phyloP scores from a whole-genome alignment of 1,140 invertebrate genomes.

The Megalonaias nervosa region DNA sequence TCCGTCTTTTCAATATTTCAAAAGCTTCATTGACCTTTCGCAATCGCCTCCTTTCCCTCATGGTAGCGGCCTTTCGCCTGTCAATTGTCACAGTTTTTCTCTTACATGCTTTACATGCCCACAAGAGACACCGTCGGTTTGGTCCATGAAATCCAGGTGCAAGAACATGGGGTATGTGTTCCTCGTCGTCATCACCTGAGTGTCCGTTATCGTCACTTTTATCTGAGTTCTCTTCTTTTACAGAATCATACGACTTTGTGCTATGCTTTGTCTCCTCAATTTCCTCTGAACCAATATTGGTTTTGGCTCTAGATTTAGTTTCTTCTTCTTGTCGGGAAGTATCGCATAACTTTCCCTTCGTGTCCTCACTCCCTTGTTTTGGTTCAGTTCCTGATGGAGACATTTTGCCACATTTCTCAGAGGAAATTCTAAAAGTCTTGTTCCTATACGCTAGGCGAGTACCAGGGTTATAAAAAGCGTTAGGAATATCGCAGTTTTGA shows the following conservation, averaged over 20 bases:
- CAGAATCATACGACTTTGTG: constrained; percentile 30
- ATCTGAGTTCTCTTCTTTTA: constrained; percentile 43
- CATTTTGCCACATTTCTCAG: constrained; percentile 1
- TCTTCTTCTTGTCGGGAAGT: constrained; percentile 2
- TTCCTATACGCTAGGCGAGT: constrained; percentile 14
- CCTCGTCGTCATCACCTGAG: constrained; percentile 56
- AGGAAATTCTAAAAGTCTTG: neutral
- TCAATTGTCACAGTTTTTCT: constrained; percentile 95
- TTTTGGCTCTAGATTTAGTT: constrained; percentile 16
- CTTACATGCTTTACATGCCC: constrained; percentile 98
- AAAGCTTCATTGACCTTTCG: constrained; percentile 99
- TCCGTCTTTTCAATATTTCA: constrained; percentile 92
- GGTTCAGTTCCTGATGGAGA: neutral
- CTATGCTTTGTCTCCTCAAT: constrained; percentile 34
- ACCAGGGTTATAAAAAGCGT: constrained; percentile 14
- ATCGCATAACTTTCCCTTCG: neutral
- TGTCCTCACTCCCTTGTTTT: constrained; percentile 22
- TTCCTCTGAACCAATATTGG: constrained; percentile 13
- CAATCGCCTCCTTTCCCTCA: constrained; percentile 91
- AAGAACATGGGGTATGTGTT: constrained; percentile 70
- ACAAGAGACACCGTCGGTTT: constrained; percentile 86
- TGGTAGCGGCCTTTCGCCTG: constrained; percentile 94
- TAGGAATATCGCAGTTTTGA: neutral
- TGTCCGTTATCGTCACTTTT: constrained; percentile 40
- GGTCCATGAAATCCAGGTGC: constrained; percentile 69